A percentile compares a stretch with the other conserved stretches of the same genome.
Conservation (phyloP, 2,113 vertebrate species). For the Sinosuthora webbiana region DNA sequence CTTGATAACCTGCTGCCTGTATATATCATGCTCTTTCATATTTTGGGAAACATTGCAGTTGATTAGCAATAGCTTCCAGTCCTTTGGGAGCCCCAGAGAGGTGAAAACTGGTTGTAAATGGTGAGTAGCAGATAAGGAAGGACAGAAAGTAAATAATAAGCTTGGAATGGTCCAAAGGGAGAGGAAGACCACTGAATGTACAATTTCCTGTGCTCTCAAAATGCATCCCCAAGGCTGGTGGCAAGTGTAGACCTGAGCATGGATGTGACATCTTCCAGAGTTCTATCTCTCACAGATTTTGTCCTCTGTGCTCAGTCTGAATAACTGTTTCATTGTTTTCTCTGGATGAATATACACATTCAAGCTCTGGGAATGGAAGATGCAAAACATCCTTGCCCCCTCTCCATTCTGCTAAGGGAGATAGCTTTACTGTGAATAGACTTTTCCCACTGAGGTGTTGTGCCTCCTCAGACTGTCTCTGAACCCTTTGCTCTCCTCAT, state of each 20-base stretch:
- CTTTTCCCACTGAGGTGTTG: not conserved
- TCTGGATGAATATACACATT: not conserved
- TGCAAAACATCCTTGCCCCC: accelerated
- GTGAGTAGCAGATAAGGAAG: not conserved
- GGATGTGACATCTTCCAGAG: not conserved
- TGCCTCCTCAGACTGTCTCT: not conserved
- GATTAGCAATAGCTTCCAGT: not conserved
- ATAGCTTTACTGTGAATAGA: not conserved
- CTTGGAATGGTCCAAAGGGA: not conserved
- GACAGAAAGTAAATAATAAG: not conserved
- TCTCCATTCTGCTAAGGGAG: not conserved
- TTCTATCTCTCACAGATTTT: not conserved
- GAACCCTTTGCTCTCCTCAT: not conserved
- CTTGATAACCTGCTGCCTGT: not conserved
- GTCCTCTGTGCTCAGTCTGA: not conserved
- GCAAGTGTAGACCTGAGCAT: not conserved
- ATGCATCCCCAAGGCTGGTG: not conserved
- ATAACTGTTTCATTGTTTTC: not conserved
- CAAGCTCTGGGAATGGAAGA: not conserved
- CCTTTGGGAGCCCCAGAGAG: not conserved
- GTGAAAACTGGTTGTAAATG: not conserved
- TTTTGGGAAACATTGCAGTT: not conserved
- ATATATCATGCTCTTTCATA: not conserved
- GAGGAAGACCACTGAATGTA: not conserved
- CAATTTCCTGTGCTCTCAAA: not conserved